Conservation (phyloP, 2,113 vertebrate species). For the Pseudopodoces humilis region DNA sequence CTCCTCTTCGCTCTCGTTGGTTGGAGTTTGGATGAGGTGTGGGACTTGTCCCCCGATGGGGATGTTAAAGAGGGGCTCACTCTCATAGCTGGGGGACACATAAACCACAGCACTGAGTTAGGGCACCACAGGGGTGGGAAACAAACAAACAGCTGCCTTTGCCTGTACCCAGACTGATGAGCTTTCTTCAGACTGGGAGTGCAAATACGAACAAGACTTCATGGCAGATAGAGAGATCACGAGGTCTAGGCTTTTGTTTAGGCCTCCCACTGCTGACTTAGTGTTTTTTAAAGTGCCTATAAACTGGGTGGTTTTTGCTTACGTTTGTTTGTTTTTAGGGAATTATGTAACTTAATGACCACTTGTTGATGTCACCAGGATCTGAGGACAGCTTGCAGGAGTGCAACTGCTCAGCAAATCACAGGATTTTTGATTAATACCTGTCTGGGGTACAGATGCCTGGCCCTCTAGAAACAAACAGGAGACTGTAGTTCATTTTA, state of each 20-base stretch:
- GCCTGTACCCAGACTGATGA: neutral
- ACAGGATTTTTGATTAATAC: neutral
- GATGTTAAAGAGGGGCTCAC: constrained; percentile 76
- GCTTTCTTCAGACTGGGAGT: neutral
- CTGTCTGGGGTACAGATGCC: neutral
- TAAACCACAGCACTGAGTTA: neutral
- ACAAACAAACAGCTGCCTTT: neutral
- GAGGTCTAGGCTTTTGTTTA: neutral
- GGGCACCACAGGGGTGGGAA: neutral
- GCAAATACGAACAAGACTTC: neutral
- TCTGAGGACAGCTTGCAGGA: neutral
- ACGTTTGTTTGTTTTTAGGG: neutral
- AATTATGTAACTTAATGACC: neutral
- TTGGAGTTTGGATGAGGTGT: constrained; percentile 65
- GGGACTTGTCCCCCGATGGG: constrained; percentile 83
- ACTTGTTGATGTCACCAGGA: neutral
- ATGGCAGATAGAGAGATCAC: neutral
- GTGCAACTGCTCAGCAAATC: neutral
- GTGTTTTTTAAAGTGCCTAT: neutral
- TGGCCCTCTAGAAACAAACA: neutral
- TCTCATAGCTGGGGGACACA: constrained; percentile 65
- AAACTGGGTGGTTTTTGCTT: neutral
- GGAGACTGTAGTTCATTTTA: neutral
- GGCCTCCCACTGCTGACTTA: neutral
- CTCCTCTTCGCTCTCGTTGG: constrained; percentile 73